phyloP scores from a whole-genome alignment of 1,140 invertebrate species.

The Thereuonema tuberculata region DNA sequence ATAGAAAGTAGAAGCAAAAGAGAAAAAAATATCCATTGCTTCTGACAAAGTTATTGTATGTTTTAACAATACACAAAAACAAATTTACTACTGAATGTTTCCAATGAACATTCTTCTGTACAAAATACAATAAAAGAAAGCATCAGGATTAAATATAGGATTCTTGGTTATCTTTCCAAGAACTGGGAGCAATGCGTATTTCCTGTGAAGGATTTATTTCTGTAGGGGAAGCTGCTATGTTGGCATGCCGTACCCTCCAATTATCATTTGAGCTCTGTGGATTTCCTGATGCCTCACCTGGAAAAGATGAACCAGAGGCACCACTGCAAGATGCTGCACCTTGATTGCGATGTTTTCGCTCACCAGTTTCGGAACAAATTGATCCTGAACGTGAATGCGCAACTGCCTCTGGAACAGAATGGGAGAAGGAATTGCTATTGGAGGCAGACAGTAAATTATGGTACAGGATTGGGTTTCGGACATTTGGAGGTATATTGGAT shows the following conservation, averaged over 20 bases:
- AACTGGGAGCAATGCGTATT: neutral
- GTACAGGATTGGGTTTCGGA: neutral
- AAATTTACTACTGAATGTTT: neutral
- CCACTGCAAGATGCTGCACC: neutral
- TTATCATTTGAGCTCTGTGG: no score
- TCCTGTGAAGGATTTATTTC: neutral
- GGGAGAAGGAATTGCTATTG: constrained; percentile 1
- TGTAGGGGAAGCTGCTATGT: neutral
- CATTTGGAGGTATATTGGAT: constrained; percentile 7
- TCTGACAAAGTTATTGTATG: neutral
- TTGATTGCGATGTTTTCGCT: constrained; percentile 2
- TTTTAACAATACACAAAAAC: neutral
- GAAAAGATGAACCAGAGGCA: no score
- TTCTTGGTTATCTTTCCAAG: neutral
- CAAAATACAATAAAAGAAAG: neutral
- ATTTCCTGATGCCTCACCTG: neutral
- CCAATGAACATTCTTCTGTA: neutral
- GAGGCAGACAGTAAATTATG: neutral
- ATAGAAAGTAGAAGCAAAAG: no score
- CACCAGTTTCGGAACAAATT: constrained; percentile 20
- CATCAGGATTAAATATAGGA: neutral
- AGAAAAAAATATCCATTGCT: no score
- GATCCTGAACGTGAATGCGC: constrained; percentile 18
- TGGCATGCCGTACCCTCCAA: no score
- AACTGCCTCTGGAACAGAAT: constrained; percentile 2